Base-by-base conservation (phyloP, 2,113 vertebrate genomes). In the Polypterus bichir region DNA sequence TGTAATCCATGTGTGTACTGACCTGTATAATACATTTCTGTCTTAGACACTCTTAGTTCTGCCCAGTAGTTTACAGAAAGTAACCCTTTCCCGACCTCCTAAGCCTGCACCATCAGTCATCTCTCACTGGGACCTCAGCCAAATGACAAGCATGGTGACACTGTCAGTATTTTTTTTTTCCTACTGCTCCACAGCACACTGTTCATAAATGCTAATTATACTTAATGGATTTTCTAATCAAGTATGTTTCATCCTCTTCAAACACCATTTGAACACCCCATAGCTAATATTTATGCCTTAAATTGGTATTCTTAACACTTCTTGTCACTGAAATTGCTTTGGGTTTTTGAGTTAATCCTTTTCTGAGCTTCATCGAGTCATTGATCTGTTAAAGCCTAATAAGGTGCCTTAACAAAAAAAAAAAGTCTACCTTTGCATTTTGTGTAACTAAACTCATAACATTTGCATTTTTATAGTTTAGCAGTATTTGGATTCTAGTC, bases 331-430 rank as follows among this genome's bases (percentile, higher is more conserved):
- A 61, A 5, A 59, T 62, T 46, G 51, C 49, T 65, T 65, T 66
- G 59, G 65, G 66, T 56, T 65, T 79, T 76, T 79, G 78, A 81
- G 78, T 78, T 83, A 81, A 83, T 86, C 80, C 76, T 81, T 79
- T 79, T 82, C 27, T 77, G 76, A 79, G 84, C 74, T 75, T 74
- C 74, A 74, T 77, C 79, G 80, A 85, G 75, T 72, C 81, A 85
- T 86, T 72, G 84, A 87, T 86, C 76, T 54, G 48, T 64, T 65
- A 67, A 66, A 74, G 72, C 71, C 73, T 73, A 74, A 70, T 80
- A 78, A 76, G 69, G 66, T 79, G 72, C 68, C 78, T 77, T 76
- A 61, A 73, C 73, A 79, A 76, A 71, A 81, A 72, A 72, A 74
- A 66, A 79, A 75, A 70, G 55, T 44, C 44, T 68, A 65, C 66